Percentiles rank a stretch among this genome's conserved stretches.
Conservation (phyloP, 2,113 vertebrate species). For the Crotalus helleri region DNA sequence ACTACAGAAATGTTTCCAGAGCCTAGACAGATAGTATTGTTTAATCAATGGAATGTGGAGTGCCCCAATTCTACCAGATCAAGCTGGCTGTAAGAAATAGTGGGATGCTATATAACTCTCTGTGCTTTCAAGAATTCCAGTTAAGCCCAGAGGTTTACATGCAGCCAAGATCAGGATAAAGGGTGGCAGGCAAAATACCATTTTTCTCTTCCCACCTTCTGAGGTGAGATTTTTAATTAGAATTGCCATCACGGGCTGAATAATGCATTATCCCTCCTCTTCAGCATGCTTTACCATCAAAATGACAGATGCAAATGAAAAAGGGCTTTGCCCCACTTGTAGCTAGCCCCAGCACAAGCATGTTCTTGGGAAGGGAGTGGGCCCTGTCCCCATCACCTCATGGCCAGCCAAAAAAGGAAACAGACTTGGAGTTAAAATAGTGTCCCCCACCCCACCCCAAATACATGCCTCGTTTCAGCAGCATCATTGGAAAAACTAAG, state of each 20-base stretch:
- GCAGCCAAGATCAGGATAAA: neutral
- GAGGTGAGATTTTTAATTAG: neutral
- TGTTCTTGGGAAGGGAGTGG: neutral
- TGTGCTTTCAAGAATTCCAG: neutral
- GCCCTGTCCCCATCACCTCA: neutral
- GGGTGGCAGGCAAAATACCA: neutral
- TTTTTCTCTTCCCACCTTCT: neutral
- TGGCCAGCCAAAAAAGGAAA: neutral
- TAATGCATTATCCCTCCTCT: neutral
- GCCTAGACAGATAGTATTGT: neutral
- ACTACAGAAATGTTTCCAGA: neutral
- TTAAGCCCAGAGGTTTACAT: neutral
- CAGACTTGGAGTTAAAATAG: neutral
- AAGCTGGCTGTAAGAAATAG: neutral
- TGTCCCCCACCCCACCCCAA: neutral
- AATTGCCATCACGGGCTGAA: neutral
- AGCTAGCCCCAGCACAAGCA: neutral
- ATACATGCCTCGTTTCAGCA: neutral
- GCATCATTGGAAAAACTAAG: neutral
- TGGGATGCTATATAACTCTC: neutral
- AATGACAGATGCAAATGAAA: neutral
- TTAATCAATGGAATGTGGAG: neutral
- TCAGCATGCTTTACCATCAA: neutral
- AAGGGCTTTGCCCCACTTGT: neutral
- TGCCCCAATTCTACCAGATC: neutral